These are phyloP conservation scores for Fabriciana adippe DNA, from an alignment of 2,888 invertebrate genomes.

Conservation along the genomic window DNA sequence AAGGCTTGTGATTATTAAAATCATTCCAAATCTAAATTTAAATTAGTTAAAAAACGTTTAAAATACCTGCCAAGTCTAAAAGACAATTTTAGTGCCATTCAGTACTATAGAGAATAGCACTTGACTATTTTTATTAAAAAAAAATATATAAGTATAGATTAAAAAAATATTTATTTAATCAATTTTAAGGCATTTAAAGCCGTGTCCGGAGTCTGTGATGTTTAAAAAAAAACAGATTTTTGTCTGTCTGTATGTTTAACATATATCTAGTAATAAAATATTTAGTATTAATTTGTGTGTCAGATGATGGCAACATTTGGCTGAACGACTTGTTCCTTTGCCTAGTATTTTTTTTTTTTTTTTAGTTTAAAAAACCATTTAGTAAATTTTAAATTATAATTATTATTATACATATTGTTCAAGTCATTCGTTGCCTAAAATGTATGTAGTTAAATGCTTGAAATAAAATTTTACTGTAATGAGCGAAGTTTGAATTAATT, in stretches of 20 bases:
- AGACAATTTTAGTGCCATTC: conserved; percentile 34
- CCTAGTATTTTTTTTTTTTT: conserved; percentile 2
- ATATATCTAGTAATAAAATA: conserved; percentile 10
- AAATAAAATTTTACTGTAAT: background rate
- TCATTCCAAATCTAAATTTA: conserved; percentile 63
- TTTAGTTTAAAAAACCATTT: background rate
- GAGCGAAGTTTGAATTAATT: conserved; percentile 3
- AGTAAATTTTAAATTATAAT: background rate
- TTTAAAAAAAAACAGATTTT: conserved; percentile 25
- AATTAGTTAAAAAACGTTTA: background rate
- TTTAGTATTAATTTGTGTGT: background rate
- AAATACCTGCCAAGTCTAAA: conserved; percentile 30
- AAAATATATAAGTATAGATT: conserved; percentile 5
- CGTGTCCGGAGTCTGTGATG: conserved; percentile 32
- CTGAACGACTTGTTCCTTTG: conserved; percentile 7
- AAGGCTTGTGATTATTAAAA: conserved; percentile 74
- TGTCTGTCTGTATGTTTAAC: conserved; percentile 27
- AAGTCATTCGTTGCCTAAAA: background rate
- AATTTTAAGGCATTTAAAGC: conserved; percentile 24
- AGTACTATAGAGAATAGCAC: conserved; percentile 6
- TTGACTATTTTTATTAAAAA: conserved; percentile 14
- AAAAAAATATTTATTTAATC: conserved; percentile 18
- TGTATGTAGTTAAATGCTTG: conserved; percentile 7
- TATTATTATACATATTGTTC: conserved; percentile 2
- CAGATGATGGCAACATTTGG: background rate